Evolutionary conservation across 1,140 invertebrate species (phyloP).

Genomic region (Drosophila bocki): DNA sequence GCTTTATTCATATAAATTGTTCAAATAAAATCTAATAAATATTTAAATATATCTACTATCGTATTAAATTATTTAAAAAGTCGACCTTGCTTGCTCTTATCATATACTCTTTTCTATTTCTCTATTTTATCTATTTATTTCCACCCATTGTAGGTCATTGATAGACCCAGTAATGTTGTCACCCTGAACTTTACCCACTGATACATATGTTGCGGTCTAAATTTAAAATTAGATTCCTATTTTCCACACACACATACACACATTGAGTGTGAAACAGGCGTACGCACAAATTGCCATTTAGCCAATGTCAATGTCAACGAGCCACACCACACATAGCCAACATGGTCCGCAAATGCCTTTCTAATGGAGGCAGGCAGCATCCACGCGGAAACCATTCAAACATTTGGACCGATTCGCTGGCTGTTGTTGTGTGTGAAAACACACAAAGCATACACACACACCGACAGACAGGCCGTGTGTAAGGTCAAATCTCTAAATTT

Average conservation of each 20-base stretch:
- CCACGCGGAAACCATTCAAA: slow-evolving; percentile 75
- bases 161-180: slow-evolving; percentile 48
- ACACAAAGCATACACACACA: slow-evolving; percentile 21
- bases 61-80: neutral
- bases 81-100: rapidly evolving
- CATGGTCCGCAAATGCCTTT: slow-evolving; percentile 68
- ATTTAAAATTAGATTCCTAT: slow-evolving; percentile 70
- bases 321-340: slow-evolving; percentile 40
- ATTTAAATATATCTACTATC: too few species aligned
- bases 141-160: slow-evolving; percentile 40
- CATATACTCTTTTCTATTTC: neutral
- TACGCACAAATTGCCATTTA: slow-evolving; percentile 76
- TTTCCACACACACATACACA: slow-evolving; percentile 33
- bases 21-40: too few species aligned
- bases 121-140: neutral
- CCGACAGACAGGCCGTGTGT: slow-evolving; percentile 47
- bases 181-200: slow-evolving; percentile 69
- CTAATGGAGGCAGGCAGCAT: slow-evolving; percentile 75
- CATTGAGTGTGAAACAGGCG: slow-evolving; percentile 27
- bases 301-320: slow-evolving; percentile 79
- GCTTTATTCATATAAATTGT: too few species aligned
- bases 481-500: slow-evolving; percentile 81
- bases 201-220: slow-evolving; percentile 61
- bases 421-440: slow-evolving; percentile 24
- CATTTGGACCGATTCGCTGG: slow-evolving; percentile 56